Evolutionary conservation across 1,140 invertebrate genomes (phyloP).

Genomic region (Drosophila tani): DNA sequence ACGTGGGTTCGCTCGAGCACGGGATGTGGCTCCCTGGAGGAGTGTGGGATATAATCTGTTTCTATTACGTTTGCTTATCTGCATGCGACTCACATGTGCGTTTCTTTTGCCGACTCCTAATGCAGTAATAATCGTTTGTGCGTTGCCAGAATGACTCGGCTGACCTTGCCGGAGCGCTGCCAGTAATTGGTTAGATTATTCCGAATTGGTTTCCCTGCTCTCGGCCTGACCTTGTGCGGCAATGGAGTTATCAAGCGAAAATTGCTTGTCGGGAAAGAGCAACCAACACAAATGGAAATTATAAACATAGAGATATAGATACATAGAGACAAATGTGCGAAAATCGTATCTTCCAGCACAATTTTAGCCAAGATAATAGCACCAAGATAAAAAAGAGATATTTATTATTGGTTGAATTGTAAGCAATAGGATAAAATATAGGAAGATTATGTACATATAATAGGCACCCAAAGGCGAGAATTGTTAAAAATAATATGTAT

Average conservation of each 20-base stretch:
- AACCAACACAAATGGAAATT: conserved; percentile 62
- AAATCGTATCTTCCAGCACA: neutral
- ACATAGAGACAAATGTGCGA: conserved; percentile 61
- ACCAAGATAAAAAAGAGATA: neutral
- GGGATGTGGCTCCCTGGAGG: conserved; percentile 8
- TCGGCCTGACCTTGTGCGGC: conserved; percentile 46
- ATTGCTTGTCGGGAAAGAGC: conserved; percentile 62
- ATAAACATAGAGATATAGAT: conserved; percentile 56
- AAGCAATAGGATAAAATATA: too few relatives aligned
- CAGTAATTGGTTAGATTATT: conserved; percentile 76
- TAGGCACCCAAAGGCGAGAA: too few relatives aligned
- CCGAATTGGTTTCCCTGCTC: conserved; percentile 61
- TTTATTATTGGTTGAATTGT: neutral
- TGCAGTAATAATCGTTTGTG: conserved; percentile 83
- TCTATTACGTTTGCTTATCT: conserved; percentile 80
- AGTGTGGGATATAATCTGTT: conserved; percentile 62
- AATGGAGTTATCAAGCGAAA: conserved; percentile 77
- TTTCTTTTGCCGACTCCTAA: conserved; percentile 40
- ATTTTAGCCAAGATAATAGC: neutral
- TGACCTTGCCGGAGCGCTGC: conserved; percentile 63
- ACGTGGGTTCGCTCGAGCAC: neutral
- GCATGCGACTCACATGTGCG: conserved; percentile 61
- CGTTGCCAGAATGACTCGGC: conserved; percentile 68
- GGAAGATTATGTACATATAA: neutral
- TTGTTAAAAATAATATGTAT: too few relatives aligned